phyloP scores from a whole-genome alignment of 2,888 invertebrate genomes.

The Hesperia comma region DNA sequence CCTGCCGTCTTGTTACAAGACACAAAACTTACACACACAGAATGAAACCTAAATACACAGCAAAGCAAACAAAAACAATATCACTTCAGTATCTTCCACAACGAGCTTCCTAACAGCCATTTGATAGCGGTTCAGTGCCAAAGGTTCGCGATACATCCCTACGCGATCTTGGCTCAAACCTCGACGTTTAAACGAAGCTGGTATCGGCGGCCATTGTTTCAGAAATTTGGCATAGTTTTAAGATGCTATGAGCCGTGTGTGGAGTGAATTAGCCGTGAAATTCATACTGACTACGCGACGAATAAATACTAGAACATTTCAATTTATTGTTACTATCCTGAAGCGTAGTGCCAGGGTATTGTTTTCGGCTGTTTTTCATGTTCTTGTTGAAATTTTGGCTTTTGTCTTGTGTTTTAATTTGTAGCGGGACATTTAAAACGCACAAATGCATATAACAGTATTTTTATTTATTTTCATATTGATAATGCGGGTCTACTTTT shows the following conservation, averaged over 20 bases:
- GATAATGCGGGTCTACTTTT: too few species aligned
- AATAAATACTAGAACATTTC: slow-evolving; percentile 2
- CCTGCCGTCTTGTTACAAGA: background rate
- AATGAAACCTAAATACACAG: background rate
- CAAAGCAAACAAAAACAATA: slow-evolving; percentile 1
- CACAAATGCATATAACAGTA: too few species aligned
- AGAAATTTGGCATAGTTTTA: slow-evolving; percentile 31
- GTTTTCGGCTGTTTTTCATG: too few species aligned
- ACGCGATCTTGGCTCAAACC: slow-evolving; percentile 23
- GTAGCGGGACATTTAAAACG: too few species aligned
- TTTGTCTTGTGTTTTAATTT: too few species aligned
- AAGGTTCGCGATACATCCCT: slow-evolving; percentile 16
- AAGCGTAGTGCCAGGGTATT: too few species aligned
- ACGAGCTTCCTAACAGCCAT: slow-evolving; percentile 11
- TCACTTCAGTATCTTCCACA: slow-evolving; percentile 1
- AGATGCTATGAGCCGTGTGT: slow-evolving; percentile 28
- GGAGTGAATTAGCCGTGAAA: slow-evolving; percentile 31
- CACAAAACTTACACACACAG: background rate
- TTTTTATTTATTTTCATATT: too few species aligned
- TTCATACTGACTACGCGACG: slow-evolving; percentile 19
- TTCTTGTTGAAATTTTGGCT: too few species aligned
- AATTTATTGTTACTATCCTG: background rate
- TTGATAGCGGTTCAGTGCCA: slow-evolving; percentile 18
- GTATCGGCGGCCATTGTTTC: slow-evolving; percentile 22
- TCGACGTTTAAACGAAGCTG: slow-evolving; percentile 10